These are phyloP conservation scores for Dermatophagoides farinae DNA, from an alignment of 1,140 invertebrate genomes.

Conservation along the genomic window DNA sequence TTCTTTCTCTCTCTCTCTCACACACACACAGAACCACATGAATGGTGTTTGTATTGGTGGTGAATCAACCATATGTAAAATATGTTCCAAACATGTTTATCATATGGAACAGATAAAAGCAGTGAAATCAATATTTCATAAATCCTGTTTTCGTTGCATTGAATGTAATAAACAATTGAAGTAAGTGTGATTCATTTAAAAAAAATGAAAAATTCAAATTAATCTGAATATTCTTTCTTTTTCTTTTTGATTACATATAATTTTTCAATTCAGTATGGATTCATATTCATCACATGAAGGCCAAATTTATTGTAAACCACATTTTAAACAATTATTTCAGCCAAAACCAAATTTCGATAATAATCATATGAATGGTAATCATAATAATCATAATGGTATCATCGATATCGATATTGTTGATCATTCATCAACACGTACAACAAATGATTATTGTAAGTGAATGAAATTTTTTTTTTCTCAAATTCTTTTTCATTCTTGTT, in stretches of 20 bases:
- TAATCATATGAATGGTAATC: conserved; percentile 18
- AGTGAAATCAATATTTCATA: conserved; percentile 64
- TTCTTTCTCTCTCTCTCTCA: no score
- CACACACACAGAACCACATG: no score
- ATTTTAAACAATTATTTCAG: conserved; percentile 72
- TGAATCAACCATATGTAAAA: conserved; percentile 34
- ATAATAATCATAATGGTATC: conserved; percentile 13
- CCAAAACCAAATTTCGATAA: conserved; percentile 61
- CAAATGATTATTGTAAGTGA: no score
- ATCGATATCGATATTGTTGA: no score
- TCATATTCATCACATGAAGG: conserved; percentile 74
- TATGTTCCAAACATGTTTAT: conserved; percentile 68
- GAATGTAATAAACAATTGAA: conserved; percentile 71
- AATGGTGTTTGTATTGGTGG: no score
- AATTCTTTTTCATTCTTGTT: no score
- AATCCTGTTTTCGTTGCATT: conserved; percentile 69
- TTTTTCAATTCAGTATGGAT: conserved; percentile 45
- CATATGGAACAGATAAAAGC: conserved; percentile 83
- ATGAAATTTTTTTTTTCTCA: no score
- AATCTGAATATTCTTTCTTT: not conserved
- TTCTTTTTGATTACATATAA: conserved; percentile 4
- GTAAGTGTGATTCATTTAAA: conserved; percentile 30
- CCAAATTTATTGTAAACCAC: conserved; percentile 68
- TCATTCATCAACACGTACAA: no score
- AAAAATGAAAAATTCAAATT: not conserved